Conservation (phyloP, 2,113 vertebrate genomes). For the Camarhynchus parvulus region DNA sequence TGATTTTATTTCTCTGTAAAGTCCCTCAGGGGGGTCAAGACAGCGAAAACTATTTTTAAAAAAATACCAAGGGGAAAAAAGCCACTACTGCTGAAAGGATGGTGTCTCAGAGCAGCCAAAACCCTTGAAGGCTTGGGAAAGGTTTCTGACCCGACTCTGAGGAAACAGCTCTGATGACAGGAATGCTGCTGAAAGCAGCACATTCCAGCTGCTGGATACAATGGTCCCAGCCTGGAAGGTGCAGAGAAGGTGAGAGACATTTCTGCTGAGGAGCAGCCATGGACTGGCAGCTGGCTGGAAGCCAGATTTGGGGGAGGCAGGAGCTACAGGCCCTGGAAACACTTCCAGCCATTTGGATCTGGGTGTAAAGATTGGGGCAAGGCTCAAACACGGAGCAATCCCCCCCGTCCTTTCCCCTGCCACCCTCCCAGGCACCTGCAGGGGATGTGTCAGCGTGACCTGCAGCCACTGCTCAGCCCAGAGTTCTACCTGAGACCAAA, state of each 20-base stretch:
- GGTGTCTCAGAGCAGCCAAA: rapidly evolving
- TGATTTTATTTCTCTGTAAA: background rate
- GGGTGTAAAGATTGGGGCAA: rapidly evolving
- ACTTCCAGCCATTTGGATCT: background rate
- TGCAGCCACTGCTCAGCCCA: background rate
- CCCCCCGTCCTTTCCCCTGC: background rate
- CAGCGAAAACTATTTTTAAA: background rate
- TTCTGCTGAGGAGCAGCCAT: background rate
- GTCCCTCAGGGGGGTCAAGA: background rate
- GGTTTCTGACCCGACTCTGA: background rate
- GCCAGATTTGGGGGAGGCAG: rapidly evolving
- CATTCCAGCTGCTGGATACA: background rate
- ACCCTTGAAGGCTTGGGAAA: background rate
- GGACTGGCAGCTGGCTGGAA: background rate
- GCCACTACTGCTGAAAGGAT: background rate
- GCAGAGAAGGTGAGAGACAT: background rate
- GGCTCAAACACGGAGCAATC: rapidly evolving
- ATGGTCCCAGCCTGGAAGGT: background rate
- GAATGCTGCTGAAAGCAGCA: background rate
- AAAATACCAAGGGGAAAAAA: background rate
- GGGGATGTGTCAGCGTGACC: background rate
- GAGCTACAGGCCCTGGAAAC: background rate
- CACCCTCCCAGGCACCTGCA: background rate
- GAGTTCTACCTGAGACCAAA: background rate
- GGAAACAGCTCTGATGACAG: background rate